Base-by-base conservation (phyloP, 2,797 vertebrate genomes). In the Coendou prehensilis region DNA sequence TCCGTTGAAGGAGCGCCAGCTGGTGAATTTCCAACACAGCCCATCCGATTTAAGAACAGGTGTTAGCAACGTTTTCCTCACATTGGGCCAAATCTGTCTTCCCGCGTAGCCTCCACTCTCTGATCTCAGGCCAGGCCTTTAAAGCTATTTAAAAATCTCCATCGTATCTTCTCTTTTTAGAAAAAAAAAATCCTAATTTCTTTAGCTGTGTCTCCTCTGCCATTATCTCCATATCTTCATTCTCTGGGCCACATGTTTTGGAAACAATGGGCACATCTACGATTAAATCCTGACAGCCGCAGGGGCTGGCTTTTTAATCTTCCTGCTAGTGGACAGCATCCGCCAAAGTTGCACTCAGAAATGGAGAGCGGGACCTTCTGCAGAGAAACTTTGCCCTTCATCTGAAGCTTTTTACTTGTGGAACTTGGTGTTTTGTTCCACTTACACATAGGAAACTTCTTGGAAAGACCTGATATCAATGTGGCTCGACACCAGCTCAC, bases 161-260 rank as follows among this genome's bases (percentile, higher is more conserved):
- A 7, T 23, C 33, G 3, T 67, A n/a, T 87, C 63, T 37, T 64
- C 56, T 75, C 71, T 54, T n/a, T 73, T 47, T 56, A 75, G 37
- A 63, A 10, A 67, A 89, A 89, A 57, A 92, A 90, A 63, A 52
- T 26, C 20, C 79, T 41, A 7, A n/a, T 92, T 92, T 94, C 64
- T 92, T 94, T 81, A 57, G 57, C 47, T 28, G 9, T 15, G 41
- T 52, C 15, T 81, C n/a, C 26, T 83, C 87, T 41, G 41, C 56
- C 54, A 9, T 17, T 50, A n/a, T 54, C 57, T 87, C 91, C 54
- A 50, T 13, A 17, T 63, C 59, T 64, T 94, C 33, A 57, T 57
- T 78, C 63, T 47, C 59, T 37, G 61, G 85, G 50, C 20, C 89
- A 28, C 0, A 20, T 26, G 52, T 79, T 45, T 50, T 37, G 52